Evolutionary conservation across 2,797 vertebrate genomes (phyloP).

Genomic region (Myotis myotis): DNA sequence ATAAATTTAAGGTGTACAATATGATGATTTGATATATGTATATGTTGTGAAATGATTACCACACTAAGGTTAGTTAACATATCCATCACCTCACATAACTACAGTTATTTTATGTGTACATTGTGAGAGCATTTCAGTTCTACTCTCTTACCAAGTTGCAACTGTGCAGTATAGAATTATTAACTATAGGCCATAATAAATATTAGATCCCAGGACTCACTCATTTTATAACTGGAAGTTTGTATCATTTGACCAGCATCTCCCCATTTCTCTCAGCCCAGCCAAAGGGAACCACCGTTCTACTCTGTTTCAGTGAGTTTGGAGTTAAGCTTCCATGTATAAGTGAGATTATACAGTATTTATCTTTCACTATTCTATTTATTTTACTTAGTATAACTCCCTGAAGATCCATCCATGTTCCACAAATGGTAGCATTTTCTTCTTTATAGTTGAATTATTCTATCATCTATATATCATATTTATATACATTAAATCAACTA

Average conservation of each 20-base stretch:
- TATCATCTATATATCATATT: background rate
- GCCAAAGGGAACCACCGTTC: background rate
- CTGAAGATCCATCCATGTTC: background rate
- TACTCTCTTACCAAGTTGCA: background rate
- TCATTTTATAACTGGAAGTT: background rate
- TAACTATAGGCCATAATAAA: background rate
- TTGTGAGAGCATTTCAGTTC: background rate
- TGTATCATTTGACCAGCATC: background rate
- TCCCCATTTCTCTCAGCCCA: background rate
- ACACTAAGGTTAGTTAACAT: background rate
- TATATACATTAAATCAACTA: background rate
- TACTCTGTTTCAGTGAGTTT: background rate
- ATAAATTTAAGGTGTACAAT: background rate
- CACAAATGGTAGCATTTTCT: background rate
- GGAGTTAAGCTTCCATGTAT: background rate
- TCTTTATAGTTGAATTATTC: background rate
- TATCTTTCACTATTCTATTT: background rate
- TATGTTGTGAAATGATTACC: background rate
- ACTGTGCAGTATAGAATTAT: background rate
- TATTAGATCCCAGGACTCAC: background rate
- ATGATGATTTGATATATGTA: background rate
- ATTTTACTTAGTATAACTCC: background rate
- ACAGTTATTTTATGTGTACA: background rate
- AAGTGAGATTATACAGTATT: background rate
- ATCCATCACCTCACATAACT: background rate